These are phyloP conservation scores for Trematomus bernacchii DNA, from an alignment of 2,797 vertebrate species.

Conservation along the genomic window DNA sequence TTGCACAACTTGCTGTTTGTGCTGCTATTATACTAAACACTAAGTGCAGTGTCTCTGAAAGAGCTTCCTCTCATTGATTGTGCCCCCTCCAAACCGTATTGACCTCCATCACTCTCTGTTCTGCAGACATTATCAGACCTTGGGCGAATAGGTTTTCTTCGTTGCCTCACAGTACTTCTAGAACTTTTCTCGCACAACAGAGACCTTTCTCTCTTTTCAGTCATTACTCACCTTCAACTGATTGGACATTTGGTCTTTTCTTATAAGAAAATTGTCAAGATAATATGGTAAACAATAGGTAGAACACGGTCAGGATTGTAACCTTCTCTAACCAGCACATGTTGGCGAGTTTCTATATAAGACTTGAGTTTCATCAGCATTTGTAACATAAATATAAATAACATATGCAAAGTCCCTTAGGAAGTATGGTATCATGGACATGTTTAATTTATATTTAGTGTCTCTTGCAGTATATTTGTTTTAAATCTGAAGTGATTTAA, in stretches of 20 bases:
- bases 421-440: background rate
- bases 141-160: background rate
- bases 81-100: background rate
- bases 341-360: background rate
- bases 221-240: background rate
- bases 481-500: background rate
- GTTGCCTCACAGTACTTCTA: background rate
- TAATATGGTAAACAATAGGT: background rate
- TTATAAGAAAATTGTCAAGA: background rate
- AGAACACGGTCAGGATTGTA: background rate
- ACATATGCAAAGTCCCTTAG: background rate
- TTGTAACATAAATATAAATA: background rate
- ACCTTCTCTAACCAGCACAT: background rate
- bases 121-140: background rate
- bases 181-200: background rate
- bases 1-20: background rate
- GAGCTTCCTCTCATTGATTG: conserved; percentile 8
- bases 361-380: background rate
- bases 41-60: background rate
- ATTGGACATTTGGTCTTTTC: background rate
- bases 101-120: background rate
- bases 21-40: conserved; percentile 8
- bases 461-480: background rate
- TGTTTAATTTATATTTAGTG: background rate
- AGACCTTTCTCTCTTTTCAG: background rate